These are phyloP conservation scores for Harmothoe impar DNA, from an alignment of 2,888 invertebrate genomes.

Conservation along the genomic window DNA sequence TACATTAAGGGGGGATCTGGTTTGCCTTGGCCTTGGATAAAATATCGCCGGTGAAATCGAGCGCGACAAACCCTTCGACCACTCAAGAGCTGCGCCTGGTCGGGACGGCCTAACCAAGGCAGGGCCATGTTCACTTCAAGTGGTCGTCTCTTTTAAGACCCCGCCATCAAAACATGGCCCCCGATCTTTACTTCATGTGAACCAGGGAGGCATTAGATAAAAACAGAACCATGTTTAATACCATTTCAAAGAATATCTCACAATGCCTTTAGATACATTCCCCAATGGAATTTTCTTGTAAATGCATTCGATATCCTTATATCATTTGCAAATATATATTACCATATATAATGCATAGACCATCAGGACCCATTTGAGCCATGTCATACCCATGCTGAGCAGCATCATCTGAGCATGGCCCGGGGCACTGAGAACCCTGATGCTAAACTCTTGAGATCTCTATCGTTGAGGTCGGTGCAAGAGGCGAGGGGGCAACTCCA, in stretches of 20 bases:
- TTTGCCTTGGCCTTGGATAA: background rate
- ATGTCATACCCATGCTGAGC: too few relatives aligned
- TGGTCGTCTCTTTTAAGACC: background rate
- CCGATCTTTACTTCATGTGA: background rate
- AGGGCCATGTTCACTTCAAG: background rate
- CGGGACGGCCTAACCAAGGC: background rate
- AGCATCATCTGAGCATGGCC: too few relatives aligned
- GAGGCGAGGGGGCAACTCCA: background rate
- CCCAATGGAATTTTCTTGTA: too few relatives aligned
- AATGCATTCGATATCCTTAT: too few relatives aligned
- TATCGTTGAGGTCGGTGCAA: background rate
- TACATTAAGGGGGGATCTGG: constrained; percentile 56
- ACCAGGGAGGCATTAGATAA: background rate
- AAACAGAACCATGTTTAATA: too few relatives aligned
- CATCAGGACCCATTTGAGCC: too few relatives aligned
- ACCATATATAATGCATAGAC: too few relatives aligned
- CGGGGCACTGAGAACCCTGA: too few relatives aligned
- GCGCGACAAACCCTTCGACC: constrained; percentile 54
- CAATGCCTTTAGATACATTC: too few relatives aligned
- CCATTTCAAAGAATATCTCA: too few relatives aligned
- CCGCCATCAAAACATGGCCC: background rate
- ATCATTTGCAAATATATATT: too few relatives aligned
- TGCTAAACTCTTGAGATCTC: background rate
- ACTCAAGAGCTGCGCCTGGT: background rate
- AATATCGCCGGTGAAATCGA: constrained; percentile 42